Base-by-base conservation (phyloP, 2,797 vertebrate species). In the Thaleichthys pacificus region DNA sequence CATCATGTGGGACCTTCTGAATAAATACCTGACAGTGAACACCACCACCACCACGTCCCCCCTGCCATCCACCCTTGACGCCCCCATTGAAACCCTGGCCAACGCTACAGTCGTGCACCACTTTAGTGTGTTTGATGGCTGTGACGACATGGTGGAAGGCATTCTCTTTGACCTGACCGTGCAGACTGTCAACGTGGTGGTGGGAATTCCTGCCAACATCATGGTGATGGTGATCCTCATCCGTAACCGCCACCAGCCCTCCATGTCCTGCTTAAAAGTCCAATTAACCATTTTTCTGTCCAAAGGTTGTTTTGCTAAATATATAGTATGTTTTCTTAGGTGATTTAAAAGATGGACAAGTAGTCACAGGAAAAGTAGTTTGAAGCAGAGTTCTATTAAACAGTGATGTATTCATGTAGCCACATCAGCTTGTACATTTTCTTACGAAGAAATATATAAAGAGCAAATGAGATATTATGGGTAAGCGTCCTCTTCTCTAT, bases 121-220 rank as follows among this genome's bases (percentile, higher is more conserved):
- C 11, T 91, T 93, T 81, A 94, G 81, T 19, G 90, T 86, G 21
- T 82, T 94, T 30, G 89, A 91, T 0, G 90, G 91, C 2, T 94
- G 93, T 2, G 92, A 94, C 0, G 1, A 68, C 0, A 80, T 82
- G 69, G 66, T 71, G 0, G 91, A 91, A 70, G 92, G 80, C 14
- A 9, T 94, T 21, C 51, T 92, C 5, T 94, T 93, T 21, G 93
- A 94, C 84, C 84, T 94, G 51, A 24, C 85, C 0, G 0, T 94
- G 0, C 93, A 94, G 77, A 66, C n/a, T 38, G 80, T 93, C 72
- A 94, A 94, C 0, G 73, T 93, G 0, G 2, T 90, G 0, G 66
- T 94, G 19, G 93, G 93, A 60, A 80, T 94, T 69, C 93, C 93
- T 0, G 91, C 92, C 70, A 94, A 94, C 77, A 3, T 92, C 3